Percentiles rank a stretch among this genome's conserved stretches.
These are phyloP conservation scores for Stichopus horrens DNA, from an alignment of 53 echinoderm and acorn worm genomes.

Conservation along the genomic window DNA sequence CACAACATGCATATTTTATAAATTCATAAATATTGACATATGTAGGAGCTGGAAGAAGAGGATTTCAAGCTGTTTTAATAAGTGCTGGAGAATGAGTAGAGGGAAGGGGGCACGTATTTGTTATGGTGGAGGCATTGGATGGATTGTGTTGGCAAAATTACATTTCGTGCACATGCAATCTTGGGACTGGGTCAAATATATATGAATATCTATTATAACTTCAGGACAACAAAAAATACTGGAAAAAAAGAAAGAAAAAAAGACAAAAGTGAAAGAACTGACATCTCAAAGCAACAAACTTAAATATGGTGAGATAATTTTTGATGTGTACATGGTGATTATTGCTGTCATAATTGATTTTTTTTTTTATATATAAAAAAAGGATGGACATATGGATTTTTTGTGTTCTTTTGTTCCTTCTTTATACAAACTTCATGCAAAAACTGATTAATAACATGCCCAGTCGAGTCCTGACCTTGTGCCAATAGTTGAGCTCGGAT, in stretches of 20 bases:
- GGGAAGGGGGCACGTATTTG: neutral
- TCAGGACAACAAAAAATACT: neutral
- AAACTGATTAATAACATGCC: neutral
- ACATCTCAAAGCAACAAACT: neutral
- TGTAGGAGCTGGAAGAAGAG: neutral
- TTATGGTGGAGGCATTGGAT: neutral
- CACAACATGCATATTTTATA: neutral
- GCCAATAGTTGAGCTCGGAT: conserved; percentile 97
- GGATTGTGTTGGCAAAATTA: neutral
- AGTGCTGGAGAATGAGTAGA: neutral
- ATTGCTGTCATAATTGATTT: neutral
- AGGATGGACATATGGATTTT: neutral
- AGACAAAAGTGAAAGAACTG: neutral
- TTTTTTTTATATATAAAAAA: neutral
- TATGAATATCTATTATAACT: neutral
- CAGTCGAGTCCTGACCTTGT: conserved; percentile 61
- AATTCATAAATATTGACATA: neutral
- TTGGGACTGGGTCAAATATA: neutral
- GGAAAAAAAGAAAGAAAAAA: neutral
- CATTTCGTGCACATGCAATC: neutral
- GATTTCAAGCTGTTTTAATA: neutral
- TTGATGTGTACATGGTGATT: conserved; percentile 1
- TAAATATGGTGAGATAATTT: neutral
- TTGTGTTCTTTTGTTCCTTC: neutral
- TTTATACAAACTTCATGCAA: conserved; percentile 2